phyloP scores from a whole-genome alignment of 1,140 invertebrate species.

The Hesperophylax magnus region DNA sequence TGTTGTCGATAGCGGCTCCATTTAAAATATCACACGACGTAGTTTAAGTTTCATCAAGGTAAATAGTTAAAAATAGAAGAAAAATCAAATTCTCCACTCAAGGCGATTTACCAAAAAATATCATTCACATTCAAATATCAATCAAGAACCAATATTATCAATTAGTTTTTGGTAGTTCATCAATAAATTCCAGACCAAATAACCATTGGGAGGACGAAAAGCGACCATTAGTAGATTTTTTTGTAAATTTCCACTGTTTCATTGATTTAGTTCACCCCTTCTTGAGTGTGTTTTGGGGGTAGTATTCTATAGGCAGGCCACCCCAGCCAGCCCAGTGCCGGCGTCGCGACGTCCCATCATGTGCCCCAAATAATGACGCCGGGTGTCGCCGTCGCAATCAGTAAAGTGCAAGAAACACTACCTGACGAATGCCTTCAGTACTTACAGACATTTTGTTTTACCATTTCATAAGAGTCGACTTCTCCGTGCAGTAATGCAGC shows the following conservation, averaged over 20 bases:
- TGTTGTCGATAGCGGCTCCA: too few species aligned
- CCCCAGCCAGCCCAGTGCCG: neutral
- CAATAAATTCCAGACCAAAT: too few species aligned
- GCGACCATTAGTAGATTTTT: neutral
- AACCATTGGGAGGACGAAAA: too few species aligned
- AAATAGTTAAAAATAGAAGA: too few species aligned
- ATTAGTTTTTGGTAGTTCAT: too few species aligned
- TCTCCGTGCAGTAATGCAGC: neutral
- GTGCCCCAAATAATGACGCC: constrained; percentile 53
- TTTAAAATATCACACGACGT: too few species aligned
- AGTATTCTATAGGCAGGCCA: neutral
- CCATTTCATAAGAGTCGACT: constrained; percentile 1
- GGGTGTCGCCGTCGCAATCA: constrained; percentile 50
- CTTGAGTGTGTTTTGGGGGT: neutral
- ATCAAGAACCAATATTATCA: too few species aligned
- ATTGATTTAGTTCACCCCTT: neutral
- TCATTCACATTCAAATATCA: too few species aligned
- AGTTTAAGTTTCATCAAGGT: too few species aligned
- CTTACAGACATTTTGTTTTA: neutral
- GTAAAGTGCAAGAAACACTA: constrained; percentile 55
- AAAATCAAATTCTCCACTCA: too few species aligned
- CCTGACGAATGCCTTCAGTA: constrained; percentile 29
- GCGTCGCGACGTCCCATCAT: constrained; percentile 42
- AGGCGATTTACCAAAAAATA: too few species aligned
- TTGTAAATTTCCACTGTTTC: neutral